Base-by-base conservation (phyloP, 2,797 vertebrate species). In the Acanthiza pusilla region DNA sequence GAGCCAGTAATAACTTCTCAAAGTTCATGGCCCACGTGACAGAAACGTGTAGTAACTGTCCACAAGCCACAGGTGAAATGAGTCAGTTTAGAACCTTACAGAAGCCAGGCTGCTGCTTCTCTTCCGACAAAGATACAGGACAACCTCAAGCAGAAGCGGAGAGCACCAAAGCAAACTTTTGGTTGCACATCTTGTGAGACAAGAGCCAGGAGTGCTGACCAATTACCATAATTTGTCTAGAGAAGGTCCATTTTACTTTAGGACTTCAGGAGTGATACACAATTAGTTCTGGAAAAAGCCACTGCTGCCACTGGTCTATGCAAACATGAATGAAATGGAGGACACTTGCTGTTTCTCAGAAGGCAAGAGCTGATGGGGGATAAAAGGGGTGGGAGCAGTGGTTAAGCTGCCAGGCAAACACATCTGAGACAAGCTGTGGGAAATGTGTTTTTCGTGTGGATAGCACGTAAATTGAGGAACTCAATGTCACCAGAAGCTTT, bases 351-450 rank as follows among this genome's bases (percentile, higher is more conserved):
- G 1, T 40, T 60, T 48, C 60, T 92, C 75, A 62, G n/a, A 40
- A 17, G 6, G 30, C 63, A 55, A 85, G 57, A 87, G 55, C 55
- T 75, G 30, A 42, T 13, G 27, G 16, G 38, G 55, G 42, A 50
- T 36, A 38, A 47, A 25, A 13, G 36, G 42, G 40, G 81, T 50
- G 67, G 71, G 81, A 81, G 67, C 67, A 82, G 81, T n/a, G 74
- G 77, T 88, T 87, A 66, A 79, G 43, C 10, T 85, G 67, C 67
- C 89, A 90, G 79, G 80, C 55, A 82, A 89, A 73, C 71, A 68
- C 25, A 19, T 82, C 78, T 67, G 67, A 88, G 63, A 79, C 75
- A 92, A 91, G 85, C 82, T 94, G 93, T 60, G 73, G 85, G 85
- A 91, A 93, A 80, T 55, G 43, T 16, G 42, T 20, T 54, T 70